Percentiles rank a stretch among this genome's conserved stretches.
phyloP scores from a whole-genome alignment of 1,140 invertebrate genomes.

The Cydia amplana region DNA sequence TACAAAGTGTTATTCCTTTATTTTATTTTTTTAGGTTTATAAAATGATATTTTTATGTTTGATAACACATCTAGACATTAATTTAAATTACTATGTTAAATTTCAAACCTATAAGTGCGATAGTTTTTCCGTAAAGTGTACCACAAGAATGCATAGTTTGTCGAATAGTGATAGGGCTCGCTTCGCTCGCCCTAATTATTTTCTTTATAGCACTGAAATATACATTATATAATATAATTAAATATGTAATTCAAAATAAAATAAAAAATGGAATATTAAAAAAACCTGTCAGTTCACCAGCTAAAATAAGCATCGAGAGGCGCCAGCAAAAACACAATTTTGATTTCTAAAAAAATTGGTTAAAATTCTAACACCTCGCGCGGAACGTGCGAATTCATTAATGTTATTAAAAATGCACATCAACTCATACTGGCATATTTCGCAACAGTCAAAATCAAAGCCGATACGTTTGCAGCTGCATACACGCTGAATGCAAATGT shows the following conservation, averaged over 20 bases:
- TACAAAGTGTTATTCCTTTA: too few species aligned
- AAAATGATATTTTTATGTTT: too few species aligned
- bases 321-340: background rate
- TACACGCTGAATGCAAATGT: conserved; percentile 62
- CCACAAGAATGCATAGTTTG: too few species aligned
- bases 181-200: too few species aligned
- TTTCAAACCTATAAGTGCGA: too few species aligned
- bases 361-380: conserved; percentile 23
- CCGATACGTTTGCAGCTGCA: conserved; percentile 58
- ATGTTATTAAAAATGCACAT: conserved; percentile 32
- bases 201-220: too few species aligned
- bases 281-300: background rate
- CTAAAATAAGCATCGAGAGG: conserved; percentile 3
- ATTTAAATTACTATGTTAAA: too few species aligned
- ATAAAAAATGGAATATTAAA: background rate
- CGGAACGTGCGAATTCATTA: conserved; percentile 22
- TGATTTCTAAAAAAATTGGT: conserved; percentile 22
- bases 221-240: too few species aligned
- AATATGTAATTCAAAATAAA: background rate
- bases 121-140: too few species aligned
- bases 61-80: too few species aligned
- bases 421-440: conserved; percentile 32
- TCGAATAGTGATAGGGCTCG: too few species aligned
- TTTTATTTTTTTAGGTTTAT: too few species aligned
- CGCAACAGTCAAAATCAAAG: conserved; percentile 61